These are phyloP conservation scores for Drosophila lowei DNA, from an alignment of 1,140 invertebrate genomes.

Conservation along the genomic window DNA sequence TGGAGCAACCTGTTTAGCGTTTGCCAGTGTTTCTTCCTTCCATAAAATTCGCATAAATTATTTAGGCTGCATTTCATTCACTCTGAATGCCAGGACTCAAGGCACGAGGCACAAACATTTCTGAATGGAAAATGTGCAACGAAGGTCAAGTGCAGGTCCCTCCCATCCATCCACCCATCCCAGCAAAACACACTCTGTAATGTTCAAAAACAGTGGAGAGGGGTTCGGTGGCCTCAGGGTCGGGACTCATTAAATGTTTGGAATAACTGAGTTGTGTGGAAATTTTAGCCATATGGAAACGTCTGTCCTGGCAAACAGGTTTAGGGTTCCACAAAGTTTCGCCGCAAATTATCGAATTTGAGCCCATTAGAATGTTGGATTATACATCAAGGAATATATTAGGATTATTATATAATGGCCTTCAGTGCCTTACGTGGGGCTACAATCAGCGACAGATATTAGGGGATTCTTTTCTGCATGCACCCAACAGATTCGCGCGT, in stretches of 20 bases:
- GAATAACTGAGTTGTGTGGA: constrained; percentile 34
- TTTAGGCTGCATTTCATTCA: constrained; percentile 41
- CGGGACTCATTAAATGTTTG: constrained; percentile 12
- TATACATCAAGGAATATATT: no score
- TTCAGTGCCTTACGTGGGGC: no score
- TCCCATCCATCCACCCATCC: background rate
- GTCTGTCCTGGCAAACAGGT: no score
- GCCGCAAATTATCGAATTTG: no score
- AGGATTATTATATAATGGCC: no score
- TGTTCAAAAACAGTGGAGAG: background rate
- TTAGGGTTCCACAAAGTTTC: no score
- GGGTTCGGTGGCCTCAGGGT: background rate
- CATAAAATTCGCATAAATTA: constrained; percentile 65
- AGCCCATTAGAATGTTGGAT: no score
- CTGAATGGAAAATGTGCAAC: constrained; percentile 57
- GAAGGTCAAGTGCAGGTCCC: constrained; percentile 51
- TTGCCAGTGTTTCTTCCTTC: background rate
- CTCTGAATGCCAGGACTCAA: constrained; percentile 30
- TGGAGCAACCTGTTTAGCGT: constrained; percentile 9
- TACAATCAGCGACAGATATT: no score
- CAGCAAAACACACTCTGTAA: constrained; percentile 2
- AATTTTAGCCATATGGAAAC: constrained; percentile 4
- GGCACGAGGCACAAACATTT: constrained; percentile 22
- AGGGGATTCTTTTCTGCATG: no score
- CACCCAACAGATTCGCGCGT: no score